Conservation (phyloP, 35 echinoderm and acorn worm genomes). For the Amphiura filiformis region DNA sequence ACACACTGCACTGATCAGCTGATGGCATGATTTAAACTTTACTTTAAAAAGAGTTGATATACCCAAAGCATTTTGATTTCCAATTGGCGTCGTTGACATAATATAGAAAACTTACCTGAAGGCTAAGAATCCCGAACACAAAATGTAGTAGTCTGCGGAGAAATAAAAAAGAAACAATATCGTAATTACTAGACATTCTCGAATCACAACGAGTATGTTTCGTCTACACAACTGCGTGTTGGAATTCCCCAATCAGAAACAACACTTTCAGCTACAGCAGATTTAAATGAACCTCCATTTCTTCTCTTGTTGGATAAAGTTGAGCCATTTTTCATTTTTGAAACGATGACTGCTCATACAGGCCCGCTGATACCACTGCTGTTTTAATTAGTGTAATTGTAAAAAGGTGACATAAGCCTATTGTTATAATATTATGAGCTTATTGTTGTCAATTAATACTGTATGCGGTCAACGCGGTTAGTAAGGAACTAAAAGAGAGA, state of each 20-base stretch:
- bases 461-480: background rate
- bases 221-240: background rate
- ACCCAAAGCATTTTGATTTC: too few species aligned
- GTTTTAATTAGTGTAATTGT: background rate
- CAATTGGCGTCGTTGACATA: too few species aligned
- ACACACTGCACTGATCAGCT: too few species aligned
- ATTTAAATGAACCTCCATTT: background rate
- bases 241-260: background rate
- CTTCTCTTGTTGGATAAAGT: too few species aligned
- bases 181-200: background rate
- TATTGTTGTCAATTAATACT: background rate
- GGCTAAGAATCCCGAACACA: constrained; percentile 6
- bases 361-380: background rate
- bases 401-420: background rate
- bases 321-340: too few species aligned
- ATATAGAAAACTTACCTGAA: background rate
- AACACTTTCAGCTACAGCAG: background rate
- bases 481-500: background rate
- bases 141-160: background rate
- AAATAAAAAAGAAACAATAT: background rate
- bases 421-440: background rate
- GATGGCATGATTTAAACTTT: too few species aligned
- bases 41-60: too few species aligned
- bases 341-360: background rate
- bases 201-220: background rate